Base-by-base conservation (phyloP, 2,888 invertebrate species). In the Panopea generosa region DNA sequence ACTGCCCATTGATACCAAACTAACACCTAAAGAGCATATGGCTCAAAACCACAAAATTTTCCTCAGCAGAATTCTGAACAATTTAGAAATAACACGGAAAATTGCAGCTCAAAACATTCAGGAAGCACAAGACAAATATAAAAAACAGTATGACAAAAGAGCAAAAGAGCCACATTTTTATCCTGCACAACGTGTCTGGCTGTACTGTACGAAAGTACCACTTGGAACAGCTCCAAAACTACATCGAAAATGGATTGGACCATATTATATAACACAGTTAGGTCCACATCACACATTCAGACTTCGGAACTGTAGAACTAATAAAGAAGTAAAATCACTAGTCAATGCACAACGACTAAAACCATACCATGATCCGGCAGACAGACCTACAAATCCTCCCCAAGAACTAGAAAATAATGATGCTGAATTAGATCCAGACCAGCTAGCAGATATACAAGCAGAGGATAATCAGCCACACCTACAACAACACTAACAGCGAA, bases 91-190 rank as follows among this genome's bases (percentile, higher is more conserved):
- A 0, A 20, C 29, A 2, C 60, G 73, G 18, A 66, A 61, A 22
- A n/a, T 67, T 3, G 66, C 73, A 20, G 50, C 22, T 1, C 29
- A 73, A 26, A 73, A 73, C 29, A 73, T 67, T 4, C 33, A 16
- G 24, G 3, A 6, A 67, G 61, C 1, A 60, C n/a, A 73, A 56
- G 61, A 60, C 1, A 76, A 70, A 24, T 66, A 73, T 53, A 72
- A 72, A 33, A 16, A 60, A 1, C 61, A 62, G n/a, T 43, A 76
- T 76, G 76, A 82, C 27, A 76, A 78, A 45, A n/a, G n/a, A 6
- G 20, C 66, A 14, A 47, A 57, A 22, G 18, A 18, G 20, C 75
- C 82, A 26, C 14, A 40, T 14, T 78, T 24, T 47, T 24, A 33
- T 40, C 65, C 67, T 27, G 72, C 38, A 24, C 43, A 78, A 2